Percentiles rank a stretch among this genome's conserved stretches.
Conservation (phyloP, 2,797 vertebrate species). For the Crax fasciolata region DNA sequence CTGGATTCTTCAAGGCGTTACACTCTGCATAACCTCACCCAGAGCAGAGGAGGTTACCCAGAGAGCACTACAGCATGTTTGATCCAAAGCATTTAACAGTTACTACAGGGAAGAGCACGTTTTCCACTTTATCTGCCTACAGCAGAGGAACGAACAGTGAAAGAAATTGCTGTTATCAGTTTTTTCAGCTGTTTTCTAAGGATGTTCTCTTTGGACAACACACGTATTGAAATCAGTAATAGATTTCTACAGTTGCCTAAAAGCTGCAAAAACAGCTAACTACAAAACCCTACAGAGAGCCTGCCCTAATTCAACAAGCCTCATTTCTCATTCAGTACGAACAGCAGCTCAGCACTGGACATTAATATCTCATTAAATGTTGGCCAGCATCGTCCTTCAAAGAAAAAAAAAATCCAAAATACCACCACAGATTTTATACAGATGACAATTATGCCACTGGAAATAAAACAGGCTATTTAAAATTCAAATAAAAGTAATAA, state of each 20-base stretch:
- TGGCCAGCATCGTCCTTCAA: neutral
- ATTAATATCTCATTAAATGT: slow-evolving; percentile 22
- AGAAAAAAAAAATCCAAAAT: neutral
- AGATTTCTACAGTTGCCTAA: neutral
- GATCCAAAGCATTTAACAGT: neutral
- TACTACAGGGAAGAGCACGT: neutral
- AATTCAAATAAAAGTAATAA: neutral
- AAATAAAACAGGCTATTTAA: neutral
- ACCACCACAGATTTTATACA: neutral
- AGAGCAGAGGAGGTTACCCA: neutral
- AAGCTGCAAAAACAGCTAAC: neutral
- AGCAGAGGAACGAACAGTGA: neutral
- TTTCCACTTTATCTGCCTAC: slow-evolving; percentile 23
- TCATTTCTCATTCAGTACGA: neutral
- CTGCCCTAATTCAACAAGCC: neutral
- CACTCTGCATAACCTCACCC: neutral
- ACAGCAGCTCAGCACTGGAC: neutral
- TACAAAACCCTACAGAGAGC: neutral
- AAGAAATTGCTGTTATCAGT: neutral
- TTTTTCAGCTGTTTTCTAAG: slow-evolving; percentile 40
- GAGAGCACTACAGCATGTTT: neutral
- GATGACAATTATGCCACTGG: neutral
- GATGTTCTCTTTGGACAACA: neutral
- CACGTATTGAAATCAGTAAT: neutral
- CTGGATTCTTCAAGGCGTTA: neutral